These are phyloP conservation scores for Chironomus riparius DNA, from an alignment of 2,888 invertebrate genomes.

Conservation along the genomic window DNA sequence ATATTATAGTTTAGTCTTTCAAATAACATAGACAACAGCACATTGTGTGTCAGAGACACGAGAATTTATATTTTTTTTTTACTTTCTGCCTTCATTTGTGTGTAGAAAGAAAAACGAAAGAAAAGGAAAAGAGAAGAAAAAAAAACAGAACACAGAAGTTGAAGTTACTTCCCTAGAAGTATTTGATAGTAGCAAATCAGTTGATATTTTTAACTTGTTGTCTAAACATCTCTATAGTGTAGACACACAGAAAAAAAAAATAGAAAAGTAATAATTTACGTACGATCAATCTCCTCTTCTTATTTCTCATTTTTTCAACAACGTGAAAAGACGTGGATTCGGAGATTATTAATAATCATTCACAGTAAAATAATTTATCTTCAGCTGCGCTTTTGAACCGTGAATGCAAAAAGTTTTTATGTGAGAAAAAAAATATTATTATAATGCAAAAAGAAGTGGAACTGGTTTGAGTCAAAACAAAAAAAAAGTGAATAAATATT, in stretches of 20 bases:
- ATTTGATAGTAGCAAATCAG: slow-evolving; percentile 30
- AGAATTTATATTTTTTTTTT: no score
- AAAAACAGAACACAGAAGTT: slow-evolving; percentile 26
- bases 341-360: not conserved
- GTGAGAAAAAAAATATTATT: no score
- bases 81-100: not conserved
- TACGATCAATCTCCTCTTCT: not conserved
- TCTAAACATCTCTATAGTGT: slow-evolving; percentile 28
- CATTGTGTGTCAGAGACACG: no score
- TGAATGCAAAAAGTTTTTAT: no score
- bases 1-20: no score
- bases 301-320: not conserved
- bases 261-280: not conserved
- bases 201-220: slow-evolving; percentile 30
- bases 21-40: no score
- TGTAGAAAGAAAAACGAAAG: not conserved
- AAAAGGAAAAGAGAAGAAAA: not conserved
- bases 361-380: not conserved
- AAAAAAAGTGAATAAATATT: not conserved
- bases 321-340: not conserved
- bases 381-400: not conserved
- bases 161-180: slow-evolving; percentile 30
- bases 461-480: not conserved
- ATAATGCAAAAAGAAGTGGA: no score
- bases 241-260: not conserved